Conservation (phyloP, 2,113 vertebrate genomes). For the Xenus cinereus region DNA sequence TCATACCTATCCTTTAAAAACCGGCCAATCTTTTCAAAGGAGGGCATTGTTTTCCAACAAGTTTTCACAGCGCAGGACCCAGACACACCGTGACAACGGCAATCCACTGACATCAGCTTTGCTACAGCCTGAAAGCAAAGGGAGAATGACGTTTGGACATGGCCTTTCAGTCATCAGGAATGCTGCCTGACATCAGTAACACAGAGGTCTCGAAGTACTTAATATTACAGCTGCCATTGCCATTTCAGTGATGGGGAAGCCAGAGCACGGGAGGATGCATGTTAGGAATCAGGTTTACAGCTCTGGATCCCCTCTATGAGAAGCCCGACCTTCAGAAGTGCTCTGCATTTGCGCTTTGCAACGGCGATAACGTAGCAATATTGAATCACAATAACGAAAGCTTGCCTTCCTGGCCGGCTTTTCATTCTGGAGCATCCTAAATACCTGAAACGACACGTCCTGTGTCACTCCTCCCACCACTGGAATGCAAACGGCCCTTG, state of each 20-base stretch:
- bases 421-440: not conserved
- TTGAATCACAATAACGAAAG: not conserved
- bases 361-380: not conserved
- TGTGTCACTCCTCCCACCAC: not conserved
- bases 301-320: not conserved
- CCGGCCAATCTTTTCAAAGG: slow-evolving; percentile 86
- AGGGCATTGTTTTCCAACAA: slow-evolving; percentile 92
- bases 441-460: not conserved
- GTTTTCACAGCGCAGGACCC: slow-evolving; percentile 98
- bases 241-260: not conserved
- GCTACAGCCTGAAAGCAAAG: slow-evolving; percentile 84
- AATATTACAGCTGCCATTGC: not conserved
- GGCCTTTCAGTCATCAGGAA: not conserved
- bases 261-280: not conserved
- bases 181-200: not conserved
- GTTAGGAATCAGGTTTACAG: not conserved
- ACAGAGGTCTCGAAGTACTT: not conserved
- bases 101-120: slow-evolving; percentile 90
- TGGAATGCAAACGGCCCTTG: not conserved
- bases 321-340: not conserved
- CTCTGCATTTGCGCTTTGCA: not conserved
- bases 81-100: slow-evolving; percentile 95
- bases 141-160: not conserved
- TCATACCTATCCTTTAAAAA: slow-evolving; percentile 94
- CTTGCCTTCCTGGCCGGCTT: not conserved